Evolutionary conservation across 2,113 vertebrate species (phyloP).

Genomic region (Picathartes gymnocephalus): DNA sequence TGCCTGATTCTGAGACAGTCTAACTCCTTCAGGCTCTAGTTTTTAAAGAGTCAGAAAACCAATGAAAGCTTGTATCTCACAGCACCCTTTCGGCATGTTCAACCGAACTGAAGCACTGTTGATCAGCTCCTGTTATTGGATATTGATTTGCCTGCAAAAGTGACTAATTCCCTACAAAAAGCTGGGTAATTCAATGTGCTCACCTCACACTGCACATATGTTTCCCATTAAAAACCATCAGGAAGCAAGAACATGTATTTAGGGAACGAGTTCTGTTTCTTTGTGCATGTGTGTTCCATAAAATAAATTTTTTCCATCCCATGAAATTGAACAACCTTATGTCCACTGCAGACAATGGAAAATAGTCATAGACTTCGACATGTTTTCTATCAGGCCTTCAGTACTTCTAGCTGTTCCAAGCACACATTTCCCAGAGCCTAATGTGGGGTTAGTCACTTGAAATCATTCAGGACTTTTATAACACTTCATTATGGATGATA

Average conservation of each 20-base stretch:
- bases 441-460: neutral
- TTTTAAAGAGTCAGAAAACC: conserved; percentile 3
- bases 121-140: neutral
- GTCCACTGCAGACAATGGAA: neutral
- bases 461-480: conserved; percentile 5
- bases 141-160: neutral
- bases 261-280: neutral
- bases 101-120: neutral
- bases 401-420: neutral
- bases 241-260: neutral
- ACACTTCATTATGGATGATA: conserved; percentile 38
- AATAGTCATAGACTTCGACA: neutral
- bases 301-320: neutral
- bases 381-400: neutral
- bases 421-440: neutral
- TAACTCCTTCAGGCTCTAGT: neutral
- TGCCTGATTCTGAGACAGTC: neutral
- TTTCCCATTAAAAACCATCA: neutral
- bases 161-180: neutral
- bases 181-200: neutral
- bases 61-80: neutral
- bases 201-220: neutral
- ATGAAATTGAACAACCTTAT: neutral
- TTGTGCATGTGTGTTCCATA: conserved; percentile 7
- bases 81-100: neutral